Base-by-base conservation (phyloP, 2,888 invertebrate genomes). In the Acanthosepion lycidas region DNA sequence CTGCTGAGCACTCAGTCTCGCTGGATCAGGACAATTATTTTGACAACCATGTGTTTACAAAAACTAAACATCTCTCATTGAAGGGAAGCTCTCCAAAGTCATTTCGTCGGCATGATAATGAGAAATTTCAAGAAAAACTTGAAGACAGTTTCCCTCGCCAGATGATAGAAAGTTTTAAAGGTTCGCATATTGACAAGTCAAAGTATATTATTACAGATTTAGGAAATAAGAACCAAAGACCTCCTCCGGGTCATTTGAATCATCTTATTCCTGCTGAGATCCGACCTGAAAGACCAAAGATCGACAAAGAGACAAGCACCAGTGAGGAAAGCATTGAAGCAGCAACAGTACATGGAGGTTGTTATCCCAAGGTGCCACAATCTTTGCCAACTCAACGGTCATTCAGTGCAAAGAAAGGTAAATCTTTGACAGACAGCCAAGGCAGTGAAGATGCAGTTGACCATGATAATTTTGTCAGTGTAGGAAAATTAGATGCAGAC, bases 401-500 rank as follows among this genome's bases (percentile, higher is more conserved):
- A 78, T 94, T 53, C 64, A 94, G 94, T 94, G 15, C 78, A 33
- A 94, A 94, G 64, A 94, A 94, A 49, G 64, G 91, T 49, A 94
- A 94, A 48, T 53, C 94, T n/a, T 91, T 91, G 26, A 92, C 49
- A 91, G 59, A 51, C 53, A 94, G 78, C 78, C 93, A 53, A 93
- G 94, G 28, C 78, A n/a, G 51, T 93, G 93, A 33, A 49, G 91
- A 59, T 28, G 48, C 93, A 33, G 93, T 9, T 26, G 91, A 91
- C 6, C 91, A 95, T 55, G 95, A 95, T 15, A 95, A 95, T 18
- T 94, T 64, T 91, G 95, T 96, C 33, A 96, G 96, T 96, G 98
- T 99, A 95, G 99, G 99, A 94, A 99, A 99, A 49, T 98, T 99
- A 96, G 99, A 99, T 97, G 99, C 99, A 96, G 99, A 99, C 98